Base-by-base conservation (phyloP, 2,888 invertebrate genomes). In the Drosophila histrio region DNA sequence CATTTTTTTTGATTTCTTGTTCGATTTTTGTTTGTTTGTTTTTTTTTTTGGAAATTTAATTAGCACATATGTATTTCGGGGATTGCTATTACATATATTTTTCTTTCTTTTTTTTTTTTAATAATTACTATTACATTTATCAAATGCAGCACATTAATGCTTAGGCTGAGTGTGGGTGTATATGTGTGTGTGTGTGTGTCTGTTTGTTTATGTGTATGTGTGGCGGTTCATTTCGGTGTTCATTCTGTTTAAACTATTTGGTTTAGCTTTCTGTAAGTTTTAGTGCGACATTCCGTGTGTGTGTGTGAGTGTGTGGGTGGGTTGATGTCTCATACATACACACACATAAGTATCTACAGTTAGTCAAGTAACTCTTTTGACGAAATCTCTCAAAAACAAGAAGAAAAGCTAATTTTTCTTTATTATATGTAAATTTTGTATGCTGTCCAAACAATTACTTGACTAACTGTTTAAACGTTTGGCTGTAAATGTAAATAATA, bases 61-160 rank as follows among this genome's bases (percentile, higher is more conserved):
- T 58, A 75, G 72, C 72, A 73, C 66, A 53, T 62, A 50, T 63
- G n/a, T n/a, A 46, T 62, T 57, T 64, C 3, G 58, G 67, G 60
- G 32, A 41, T 65, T 44, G 71, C 76, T 56, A 52, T 71, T 60
- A 58, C 56, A 74, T 65, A 68, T 73, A 24, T 71, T 4, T 59
- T 46, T 58, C 21, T 32, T 61, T 62, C 46, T 28, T 49, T 41
- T 30, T 34, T 43, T 54, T 54, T 57, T 70, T 70, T 50, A 59
- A 52, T 50, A 41, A 69, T 71, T 70, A 68, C 69, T 78, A 78
- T 77, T 77, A 77, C 65, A 66, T 63, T 73, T 63, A 81, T 71
- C 82, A 87, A 83, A 87, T 81, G 87, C 85, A 71, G 87, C 81
- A 79, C 73, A 59, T 77, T 79, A 71, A 83, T 86, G 83, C 83